These are phyloP conservation scores for Nanorana parkeri DNA, from an alignment of 2,113 vertebrate genomes.

Conservation along the genomic window DNA sequence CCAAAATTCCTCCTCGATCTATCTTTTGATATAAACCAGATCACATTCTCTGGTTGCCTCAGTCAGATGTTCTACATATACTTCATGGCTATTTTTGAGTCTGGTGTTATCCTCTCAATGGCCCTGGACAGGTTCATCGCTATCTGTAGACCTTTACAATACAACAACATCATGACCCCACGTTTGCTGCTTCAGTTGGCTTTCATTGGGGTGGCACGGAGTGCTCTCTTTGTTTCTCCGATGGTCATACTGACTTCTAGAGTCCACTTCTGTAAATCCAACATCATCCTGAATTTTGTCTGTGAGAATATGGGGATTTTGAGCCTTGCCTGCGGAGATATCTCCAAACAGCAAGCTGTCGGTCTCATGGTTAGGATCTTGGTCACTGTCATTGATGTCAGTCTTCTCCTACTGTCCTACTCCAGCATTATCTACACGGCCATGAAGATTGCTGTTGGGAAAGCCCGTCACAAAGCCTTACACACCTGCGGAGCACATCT, in stretches of 20 bases:
- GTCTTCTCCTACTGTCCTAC: slow-evolving; percentile 66
- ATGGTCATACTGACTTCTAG: slow-evolving; percentile 24
- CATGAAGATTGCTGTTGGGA: slow-evolving; percentile 54
- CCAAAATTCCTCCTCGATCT: slow-evolving; percentile 27
- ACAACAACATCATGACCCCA: slow-evolving; percentile 38
- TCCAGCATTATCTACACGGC: slow-evolving; percentile 69
- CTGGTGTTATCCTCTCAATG: slow-evolving; percentile 23
- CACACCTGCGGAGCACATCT: slow-evolving; percentile 80
- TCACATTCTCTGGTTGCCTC: slow-evolving; percentile 21
- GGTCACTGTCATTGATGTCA: slow-evolving; percentile 55
- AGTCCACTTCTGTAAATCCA: slow-evolving; percentile 62
- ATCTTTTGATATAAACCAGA: slow-evolving; percentile 8
- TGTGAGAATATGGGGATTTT: slow-evolving; percentile 70
- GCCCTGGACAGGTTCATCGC: slow-evolving; percentile 41
- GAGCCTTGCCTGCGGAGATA: slow-evolving; percentile 66
- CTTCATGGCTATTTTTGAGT: slow-evolving; percentile 39
- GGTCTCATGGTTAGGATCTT: slow-evolving; percentile 56
- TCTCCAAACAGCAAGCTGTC: slow-evolving; percentile 60
- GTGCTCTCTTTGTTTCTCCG: slow-evolving; percentile 5
- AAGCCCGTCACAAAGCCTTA: slow-evolving; percentile 75
- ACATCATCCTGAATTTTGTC: slow-evolving; percentile 64
- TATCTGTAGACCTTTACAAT: slow-evolving; percentile 33
- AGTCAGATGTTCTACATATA: slow-evolving; percentile 43
- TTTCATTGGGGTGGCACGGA: background rate
- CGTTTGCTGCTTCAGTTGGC: background rate